Evolutionary conservation across 2,888 invertebrate species (phyloP), one percentile per base, ranked within the genome.

Genomic region (Fragum whitleyi): DNA sequence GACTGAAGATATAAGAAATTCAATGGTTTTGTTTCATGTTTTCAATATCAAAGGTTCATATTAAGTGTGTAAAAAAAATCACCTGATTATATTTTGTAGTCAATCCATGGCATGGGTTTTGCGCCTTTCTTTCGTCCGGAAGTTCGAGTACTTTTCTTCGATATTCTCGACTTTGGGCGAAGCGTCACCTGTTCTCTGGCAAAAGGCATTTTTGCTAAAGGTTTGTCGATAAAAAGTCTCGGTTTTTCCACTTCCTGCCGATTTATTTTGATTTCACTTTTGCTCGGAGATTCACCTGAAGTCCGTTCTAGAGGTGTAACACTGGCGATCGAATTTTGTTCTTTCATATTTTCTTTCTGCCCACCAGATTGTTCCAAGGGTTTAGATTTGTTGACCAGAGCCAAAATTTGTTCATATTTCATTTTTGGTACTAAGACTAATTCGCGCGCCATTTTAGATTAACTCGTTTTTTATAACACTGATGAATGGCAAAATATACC

Each of bases 361-460:
- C 77, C 73, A 51, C 72, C 72, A 55, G 19, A 36, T 65, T 77
- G 77, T 21, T 39, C 26, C n/a, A 0, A 39, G 42, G 57, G 57
- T 47, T 73, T 61, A 9, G 28, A 21, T 14, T 53, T 47, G 23
- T 61, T n/a, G 2, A 61, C 7, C 28, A 32, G n/a, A n/a, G n/a
- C n/a, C 19, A 80, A 57, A n/a, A 80, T 23, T 32, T 62, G 62
- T 26, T 82, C 75, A 53, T 82, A 82, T 70, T 74, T 72, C 2
- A n/a, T 61, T 76, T 75, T 82, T 28, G 82, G 77, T 51, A 79
- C 36, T 9, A 75, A 36, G 19, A 79, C 69, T 36, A 82, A 29
- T 78, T 82, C 78, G 39, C 69, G 75, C 19, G 78, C 74, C 78
- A 82, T 82, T 29, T 67, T 42, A 47, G 16, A 36, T 23, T 29